Evolutionary conservation across 2,888 invertebrate species (phyloP), one percentile per base, ranked within the genome.

Genomic region (Chironomus tentans): DNA sequence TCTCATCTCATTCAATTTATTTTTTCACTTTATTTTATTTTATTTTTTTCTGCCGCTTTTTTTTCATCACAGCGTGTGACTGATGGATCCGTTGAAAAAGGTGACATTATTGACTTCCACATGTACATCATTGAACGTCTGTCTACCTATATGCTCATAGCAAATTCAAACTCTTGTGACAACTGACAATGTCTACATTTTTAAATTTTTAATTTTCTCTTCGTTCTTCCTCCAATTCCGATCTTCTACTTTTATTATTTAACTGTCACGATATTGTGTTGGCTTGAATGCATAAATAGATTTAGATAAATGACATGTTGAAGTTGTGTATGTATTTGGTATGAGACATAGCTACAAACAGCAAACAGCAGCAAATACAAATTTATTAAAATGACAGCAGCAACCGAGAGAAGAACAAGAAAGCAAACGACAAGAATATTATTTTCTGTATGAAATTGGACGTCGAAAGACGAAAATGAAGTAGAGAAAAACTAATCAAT

Each of bases 41-140:
- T 10, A 4, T 3, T 22, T 2, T 65, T 21, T 6, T 1, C 7
- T 13, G 15, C 24, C 15, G 21, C 61, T 15, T 15, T 21, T 7
- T 61, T 61, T 15, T 15, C 61, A 61, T 61, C 15, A 61, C 61
- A 61, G 61, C 61, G 68, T 21, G 38, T 38, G 70, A 70, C 70
- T 70, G 70, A 70, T 70, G 46, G 70, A 13, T 50, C 15, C 18
- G 38, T 18, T 70, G 21, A 65, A 38, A 70, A 70, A 70, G 70
- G 70, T 70, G 70, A 70, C 70, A 70, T 47, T 70, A 70, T 70
- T 70, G 70, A 70, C 70, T 70, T 70, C 56, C 56, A 56, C 56
- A 56, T 15, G 18, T 18, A 38, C 38, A 38, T 38, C 38, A 38
- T 2, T 38, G 38, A 38, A 38, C 38, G 38, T 38, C 7, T 10